Percentiles rank a stretch among this genome's conserved stretches.
phyloP scores from a whole-genome alignment of 2,113 vertebrate species.

The Zosterops lateralis region DNA sequence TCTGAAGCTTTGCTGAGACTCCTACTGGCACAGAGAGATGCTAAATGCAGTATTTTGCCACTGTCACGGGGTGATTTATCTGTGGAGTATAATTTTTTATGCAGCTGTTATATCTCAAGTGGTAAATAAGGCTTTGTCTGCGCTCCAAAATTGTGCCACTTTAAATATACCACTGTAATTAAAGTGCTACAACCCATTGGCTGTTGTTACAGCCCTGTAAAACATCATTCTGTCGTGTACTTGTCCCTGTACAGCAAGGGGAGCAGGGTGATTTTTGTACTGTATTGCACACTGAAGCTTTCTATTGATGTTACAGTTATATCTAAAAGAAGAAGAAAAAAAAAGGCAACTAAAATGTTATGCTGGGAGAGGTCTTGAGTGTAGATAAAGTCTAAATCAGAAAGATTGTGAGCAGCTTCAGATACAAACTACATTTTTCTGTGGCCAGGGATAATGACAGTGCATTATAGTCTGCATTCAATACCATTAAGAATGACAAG shows the following conservation, averaged over 20 bases:
- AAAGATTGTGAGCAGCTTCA: background rate
- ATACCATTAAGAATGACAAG: background rate
- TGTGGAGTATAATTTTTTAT: conserved; percentile 12
- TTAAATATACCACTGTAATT: conserved; percentile 30
- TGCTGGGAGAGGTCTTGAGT: background rate
- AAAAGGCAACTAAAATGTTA: background rate
- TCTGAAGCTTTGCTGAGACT: background rate
- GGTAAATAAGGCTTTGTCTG: conserved; percentile 28
- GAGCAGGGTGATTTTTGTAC: background rate
- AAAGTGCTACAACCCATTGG: background rate
- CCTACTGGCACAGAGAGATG: background rate
- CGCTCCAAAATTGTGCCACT: background rate
- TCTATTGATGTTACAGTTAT: background rate
- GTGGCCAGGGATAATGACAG: background rate
- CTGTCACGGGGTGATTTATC: background rate
- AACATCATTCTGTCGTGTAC: background rate
- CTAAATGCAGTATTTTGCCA: conserved; percentile 19
- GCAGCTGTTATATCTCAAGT: conserved; percentile 17
- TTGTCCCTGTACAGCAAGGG: background rate
- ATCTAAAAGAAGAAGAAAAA: background rate
- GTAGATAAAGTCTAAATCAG: background rate
- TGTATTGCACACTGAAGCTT: background rate
- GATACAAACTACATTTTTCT: background rate
- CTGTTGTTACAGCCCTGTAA: conserved; percentile 30
- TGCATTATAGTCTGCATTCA: background rate